Evolutionary conservation across 2,797 vertebrate species (phyloP), one percentile per base, ranked within the genome.

Genomic region (Avahi laniger): DNA sequence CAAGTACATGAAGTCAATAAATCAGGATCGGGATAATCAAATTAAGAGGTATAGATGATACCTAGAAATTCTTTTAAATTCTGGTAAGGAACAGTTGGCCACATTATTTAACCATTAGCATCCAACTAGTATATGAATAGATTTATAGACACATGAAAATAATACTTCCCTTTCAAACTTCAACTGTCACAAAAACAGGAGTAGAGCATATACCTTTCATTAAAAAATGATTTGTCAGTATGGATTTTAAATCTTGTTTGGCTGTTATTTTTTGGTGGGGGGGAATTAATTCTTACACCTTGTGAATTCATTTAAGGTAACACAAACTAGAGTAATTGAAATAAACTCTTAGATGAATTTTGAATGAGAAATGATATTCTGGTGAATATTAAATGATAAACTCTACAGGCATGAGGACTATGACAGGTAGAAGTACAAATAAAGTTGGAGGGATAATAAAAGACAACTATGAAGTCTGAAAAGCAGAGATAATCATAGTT

Each of bases 141-240:
- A 76, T 93, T 86, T 69, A 94, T n/a, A 80, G 35, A 78, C 22
- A 94, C 11, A 80, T 63, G 48, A 92, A 92, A 79, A 72, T 2
- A 46, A 38, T 26, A 92, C 4, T 89, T 92, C n/a, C 41, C 30
- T 70, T 91, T 82, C 7, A 75, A 76, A 87, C 5, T 13, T 54
- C 41, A 76, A 52, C 17, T 52, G 57, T 10, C 24, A 94, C 48
- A 93, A 78, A 96, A 72, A 78, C 5, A 93, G 38, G 15, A 69
- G 11, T 20, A n/a, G 43, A 85, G 67, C 86, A 91, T 33, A 75
- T 4, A 80, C 17, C 17, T 84, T 72, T 52, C 43, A 67, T 24
- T 80, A 72, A 46, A 73, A 76, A 92, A 65, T 11, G 3, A 84
- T 38, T 89, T 95, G 83, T 38, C 50, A 41, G 18, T 70, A 82